Conservation (phyloP, 2,888 invertebrate species). For the Camponotus fellah region DNA sequence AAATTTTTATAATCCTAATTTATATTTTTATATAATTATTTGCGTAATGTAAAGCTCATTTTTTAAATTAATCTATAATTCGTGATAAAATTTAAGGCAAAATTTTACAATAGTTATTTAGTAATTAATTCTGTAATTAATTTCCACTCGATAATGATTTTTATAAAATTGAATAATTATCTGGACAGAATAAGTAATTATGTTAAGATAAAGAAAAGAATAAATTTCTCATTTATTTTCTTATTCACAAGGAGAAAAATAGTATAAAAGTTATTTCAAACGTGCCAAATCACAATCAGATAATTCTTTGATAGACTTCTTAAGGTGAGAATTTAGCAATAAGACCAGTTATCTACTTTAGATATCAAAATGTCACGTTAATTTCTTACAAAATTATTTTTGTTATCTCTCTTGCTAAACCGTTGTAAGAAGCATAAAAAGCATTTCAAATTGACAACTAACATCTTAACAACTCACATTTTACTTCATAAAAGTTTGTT, state of each 20-base stretch:
- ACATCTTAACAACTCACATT: too few relatives aligned
- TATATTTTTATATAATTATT: neutral
- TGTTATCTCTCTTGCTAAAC: neutral
- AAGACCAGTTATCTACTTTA: slow-evolving; percentile 3
- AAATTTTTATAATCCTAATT: neutral
- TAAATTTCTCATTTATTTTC: neutral
- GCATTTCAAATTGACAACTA: neutral
- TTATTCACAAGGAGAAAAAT: neutral
- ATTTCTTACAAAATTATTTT: slow-evolving; percentile 11
- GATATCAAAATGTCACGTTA: neutral
- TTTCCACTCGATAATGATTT: neutral
- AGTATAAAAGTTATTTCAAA: slow-evolving; percentile 7
- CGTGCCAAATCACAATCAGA: slow-evolving; percentile 12
- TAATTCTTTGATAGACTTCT: slow-evolving; percentile 23
- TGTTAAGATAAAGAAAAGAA: slow-evolving; percentile 6
- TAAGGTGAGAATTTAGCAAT: slow-evolving; percentile 21
- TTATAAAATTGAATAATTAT: neutral
- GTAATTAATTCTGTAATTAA: neutral
- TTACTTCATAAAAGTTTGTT: too few relatives aligned
- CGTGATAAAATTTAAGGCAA: neutral
- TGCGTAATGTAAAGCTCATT: neutral
- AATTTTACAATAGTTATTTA: neutral
- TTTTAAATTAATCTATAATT: neutral
- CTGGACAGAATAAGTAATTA: slow-evolving; percentile 19
- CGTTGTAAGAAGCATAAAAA: slow-evolving; percentile 2